Conservation (phyloP, 2,888 invertebrate species). For the Torymus tubicola region DNA sequence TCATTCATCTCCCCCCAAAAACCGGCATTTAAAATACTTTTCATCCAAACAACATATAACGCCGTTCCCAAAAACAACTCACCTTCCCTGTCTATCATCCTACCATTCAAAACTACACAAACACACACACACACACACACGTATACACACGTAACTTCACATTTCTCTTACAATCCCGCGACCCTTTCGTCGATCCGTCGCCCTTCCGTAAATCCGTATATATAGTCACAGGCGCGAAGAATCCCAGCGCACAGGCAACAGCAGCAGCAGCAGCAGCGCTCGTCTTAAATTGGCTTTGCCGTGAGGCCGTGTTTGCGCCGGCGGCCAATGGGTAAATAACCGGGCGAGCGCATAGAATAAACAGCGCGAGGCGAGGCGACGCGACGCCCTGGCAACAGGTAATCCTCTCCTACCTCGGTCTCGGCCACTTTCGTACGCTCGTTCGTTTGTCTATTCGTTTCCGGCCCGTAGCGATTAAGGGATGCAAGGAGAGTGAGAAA, state of each 20-base stretch:
- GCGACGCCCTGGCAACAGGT: constrained; percentile 44
- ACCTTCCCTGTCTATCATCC: too few relatives aligned
- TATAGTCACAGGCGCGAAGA: constrained; percentile 19
- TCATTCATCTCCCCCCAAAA: too few relatives aligned
- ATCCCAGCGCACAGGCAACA: not conserved
- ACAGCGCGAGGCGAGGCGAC: constrained; percentile 19
- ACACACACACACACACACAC: too few relatives aligned
- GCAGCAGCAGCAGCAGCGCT: not conserved
- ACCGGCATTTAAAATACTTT: too few relatives aligned
- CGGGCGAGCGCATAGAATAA: constrained; percentile 47
- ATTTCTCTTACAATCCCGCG: too few relatives aligned
- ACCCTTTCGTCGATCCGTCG: too few relatives aligned
- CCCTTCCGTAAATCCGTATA: not conserved
- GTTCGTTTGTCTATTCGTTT: not conserved
- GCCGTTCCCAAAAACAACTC: too few relatives aligned
- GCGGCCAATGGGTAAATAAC: constrained; percentile 52
- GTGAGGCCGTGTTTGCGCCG: constrained; percentile 27
- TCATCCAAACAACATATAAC: too few relatives aligned
- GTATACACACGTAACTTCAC: too few relatives aligned
- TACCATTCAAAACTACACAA: too few relatives aligned
- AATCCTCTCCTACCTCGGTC: constrained; percentile 33
- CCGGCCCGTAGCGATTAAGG: not conserved
- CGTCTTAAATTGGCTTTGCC: constrained; percentile 48
- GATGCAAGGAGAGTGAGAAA: too few relatives aligned
- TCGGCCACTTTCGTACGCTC: constrained; percentile 15